phyloP scores from a whole-genome alignment of 2,888 invertebrate species.

The Creontiades dilutus region DNA sequence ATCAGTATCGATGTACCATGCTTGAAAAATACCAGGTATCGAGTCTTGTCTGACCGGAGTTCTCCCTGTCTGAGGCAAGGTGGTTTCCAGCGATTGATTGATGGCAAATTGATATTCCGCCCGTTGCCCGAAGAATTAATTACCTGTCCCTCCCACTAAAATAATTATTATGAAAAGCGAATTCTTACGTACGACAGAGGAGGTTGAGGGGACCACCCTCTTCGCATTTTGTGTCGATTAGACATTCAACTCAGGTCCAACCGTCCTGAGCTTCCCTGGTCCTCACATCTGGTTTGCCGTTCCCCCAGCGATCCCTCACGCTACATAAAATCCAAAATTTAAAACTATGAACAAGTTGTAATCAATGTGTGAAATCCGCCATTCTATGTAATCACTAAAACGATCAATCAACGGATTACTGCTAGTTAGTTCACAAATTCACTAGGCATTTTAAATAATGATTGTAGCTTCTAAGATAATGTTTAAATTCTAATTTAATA shows the following conservation, averaged over 20 bases:
- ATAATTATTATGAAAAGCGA: constrained; percentile 62
- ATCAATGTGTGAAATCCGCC: too few species aligned
- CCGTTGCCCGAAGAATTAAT: constrained; percentile 41
- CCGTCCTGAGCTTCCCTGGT: constrained; percentile 11
- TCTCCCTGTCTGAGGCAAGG: too few species aligned
- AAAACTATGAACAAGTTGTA: too few species aligned
- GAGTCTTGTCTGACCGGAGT: too few species aligned
- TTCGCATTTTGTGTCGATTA: constrained; percentile 65
- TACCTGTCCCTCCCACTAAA: constrained; percentile 48
- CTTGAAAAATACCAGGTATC: too few species aligned
- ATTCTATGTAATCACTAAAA: too few species aligned
- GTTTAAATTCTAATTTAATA: too few species aligned
- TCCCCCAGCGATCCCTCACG: background rate
- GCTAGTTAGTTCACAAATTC: too few species aligned
- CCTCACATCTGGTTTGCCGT: constrained; percentile 14
- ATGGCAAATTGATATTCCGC: constrained; percentile 67
- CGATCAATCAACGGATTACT: too few species aligned
- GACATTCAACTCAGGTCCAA: constrained; percentile 55
- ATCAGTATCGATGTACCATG: too few species aligned
- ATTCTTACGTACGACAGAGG: constrained; percentile 44
- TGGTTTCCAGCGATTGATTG: constrained; percentile 52
- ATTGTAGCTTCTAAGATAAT: too few species aligned
- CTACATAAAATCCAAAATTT: background rate
- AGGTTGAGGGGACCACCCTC: constrained; percentile 50
- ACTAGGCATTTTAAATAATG: too few species aligned